phyloP scores from a whole-genome alignment of 2,888 invertebrate genomes.

The Rosalia funebris region DNA sequence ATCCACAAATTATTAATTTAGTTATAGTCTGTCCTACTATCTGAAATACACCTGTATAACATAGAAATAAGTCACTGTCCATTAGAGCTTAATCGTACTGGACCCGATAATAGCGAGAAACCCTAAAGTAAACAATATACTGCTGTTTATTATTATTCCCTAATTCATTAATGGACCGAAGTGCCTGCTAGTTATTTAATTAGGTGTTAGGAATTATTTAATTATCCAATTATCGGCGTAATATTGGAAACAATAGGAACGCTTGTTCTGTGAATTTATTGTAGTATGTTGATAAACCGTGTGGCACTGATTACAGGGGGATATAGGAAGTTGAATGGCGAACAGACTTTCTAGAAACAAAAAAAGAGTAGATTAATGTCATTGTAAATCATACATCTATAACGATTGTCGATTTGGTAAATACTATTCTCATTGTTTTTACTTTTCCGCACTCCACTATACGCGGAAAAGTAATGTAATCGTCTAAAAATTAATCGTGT shows the following conservation, averaged over 20 bases:
- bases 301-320: neutral
- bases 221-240: neutral
- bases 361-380: no score
- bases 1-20: no score
- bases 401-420: no score
- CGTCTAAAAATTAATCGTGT: no score
- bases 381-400: no score
- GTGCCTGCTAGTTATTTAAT: neutral
- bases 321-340: no score
- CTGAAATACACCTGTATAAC: neutral
- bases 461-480: no score
- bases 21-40: no score
- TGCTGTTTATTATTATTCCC: neutral
- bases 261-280: neutral
- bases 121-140: neutral
- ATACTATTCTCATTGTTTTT: no score
- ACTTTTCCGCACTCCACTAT: no score
- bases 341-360: no score
- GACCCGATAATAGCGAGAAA: neutral
- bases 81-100: neutral
- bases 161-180: neutral
- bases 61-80: neutral
- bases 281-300: neutral
- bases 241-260: neutral
- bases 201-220: neutral